A percentile compares a stretch with the other conserved stretches of the same genome.
Evolutionary conservation across 2,797 vertebrate species (phyloP).

Genomic region (Avahi laniger): DNA sequence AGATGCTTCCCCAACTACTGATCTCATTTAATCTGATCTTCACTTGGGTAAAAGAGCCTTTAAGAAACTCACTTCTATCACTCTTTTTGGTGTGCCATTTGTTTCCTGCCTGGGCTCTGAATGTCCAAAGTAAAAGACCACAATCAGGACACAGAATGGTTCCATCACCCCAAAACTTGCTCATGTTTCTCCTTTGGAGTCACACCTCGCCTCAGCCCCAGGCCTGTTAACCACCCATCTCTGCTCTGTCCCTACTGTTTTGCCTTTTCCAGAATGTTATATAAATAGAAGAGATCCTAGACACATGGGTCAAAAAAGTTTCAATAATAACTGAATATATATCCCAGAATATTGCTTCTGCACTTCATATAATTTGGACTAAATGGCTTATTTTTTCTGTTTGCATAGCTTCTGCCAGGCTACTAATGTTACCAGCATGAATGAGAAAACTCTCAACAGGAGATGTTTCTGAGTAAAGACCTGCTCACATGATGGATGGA

Average conservation of each 20-base stretch:
- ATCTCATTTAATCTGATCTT: not conserved
- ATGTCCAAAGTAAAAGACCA: not conserved
- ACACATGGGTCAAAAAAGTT: not conserved
- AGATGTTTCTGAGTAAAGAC: not conserved
- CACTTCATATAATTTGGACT: not conserved
- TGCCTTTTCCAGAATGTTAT: not conserved
- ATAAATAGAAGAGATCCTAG: not conserved
- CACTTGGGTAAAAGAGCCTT: not conserved
- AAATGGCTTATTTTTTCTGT: not conserved
- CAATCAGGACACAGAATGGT: fast-evolving
- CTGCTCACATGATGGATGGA: fast-evolving
- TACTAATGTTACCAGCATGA: fast-evolving
- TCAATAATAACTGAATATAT: not conserved
- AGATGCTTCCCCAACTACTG: not conserved
- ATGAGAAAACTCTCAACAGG: not conserved
- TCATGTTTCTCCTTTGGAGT: not conserved
- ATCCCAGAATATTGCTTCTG: not conserved
- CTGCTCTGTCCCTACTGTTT: not conserved
- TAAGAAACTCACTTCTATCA: not conserved
- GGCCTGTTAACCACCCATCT: not conserved
- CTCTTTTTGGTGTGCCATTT: not conserved
- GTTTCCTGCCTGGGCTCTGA: not conserved
- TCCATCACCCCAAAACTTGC: not conserved
- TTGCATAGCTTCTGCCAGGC: not conserved
- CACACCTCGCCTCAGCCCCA: too few species aligned